Base-by-base conservation (phyloP, 2,888 invertebrate genomes). In the Apodemia duryi region DNA sequence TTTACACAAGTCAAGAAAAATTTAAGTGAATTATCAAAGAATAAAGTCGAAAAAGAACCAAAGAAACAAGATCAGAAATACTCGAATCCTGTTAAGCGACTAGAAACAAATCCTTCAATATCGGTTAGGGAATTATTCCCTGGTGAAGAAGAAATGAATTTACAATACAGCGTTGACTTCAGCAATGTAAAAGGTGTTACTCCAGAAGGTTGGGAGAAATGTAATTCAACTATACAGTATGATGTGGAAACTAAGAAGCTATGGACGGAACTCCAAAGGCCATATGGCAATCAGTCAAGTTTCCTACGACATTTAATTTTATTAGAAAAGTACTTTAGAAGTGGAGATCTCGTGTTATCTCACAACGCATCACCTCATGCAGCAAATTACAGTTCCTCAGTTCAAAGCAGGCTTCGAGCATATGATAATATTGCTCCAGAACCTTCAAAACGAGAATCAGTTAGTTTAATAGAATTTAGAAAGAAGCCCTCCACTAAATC, bases 241-340 rank as follows among this genome's bases (percentile, higher is more conserved):
- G 97, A 97, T 75, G 91, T 93, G 13, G 96, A 96, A n/a, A 97
- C 97, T 0, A 96, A 95, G 67, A 92, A 93, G 6, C 88, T 97
- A 2, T 97, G 97, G 96, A 95, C 95, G 69, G 96, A 96, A 73
- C 81, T 97, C 52, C 96, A 97, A 77, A 94, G 96, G 78, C 97
- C 97, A 0, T 97, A 97, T 74, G 97, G 97, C 3, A 97, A 96
- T 81, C 96, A 96, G 75, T 96, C 97, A 60, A 97, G 97, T 71
- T 97, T 97, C 78, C 85, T 97, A 1, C 92, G 97, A 7, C 97
- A 97, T 83, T 85, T 97, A 51, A 95, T 97, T 63, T 85, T 97
- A 6, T 79, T 97, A 70, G 97, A 97, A 73, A 97, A 97, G 78
- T 97, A 97, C 82, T 97, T 95, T 78, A 93, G 97, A 66, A 95